Evolutionary conservation across 1,140 invertebrate species (phyloP).

Genomic region (Drosophila takahashii): DNA sequence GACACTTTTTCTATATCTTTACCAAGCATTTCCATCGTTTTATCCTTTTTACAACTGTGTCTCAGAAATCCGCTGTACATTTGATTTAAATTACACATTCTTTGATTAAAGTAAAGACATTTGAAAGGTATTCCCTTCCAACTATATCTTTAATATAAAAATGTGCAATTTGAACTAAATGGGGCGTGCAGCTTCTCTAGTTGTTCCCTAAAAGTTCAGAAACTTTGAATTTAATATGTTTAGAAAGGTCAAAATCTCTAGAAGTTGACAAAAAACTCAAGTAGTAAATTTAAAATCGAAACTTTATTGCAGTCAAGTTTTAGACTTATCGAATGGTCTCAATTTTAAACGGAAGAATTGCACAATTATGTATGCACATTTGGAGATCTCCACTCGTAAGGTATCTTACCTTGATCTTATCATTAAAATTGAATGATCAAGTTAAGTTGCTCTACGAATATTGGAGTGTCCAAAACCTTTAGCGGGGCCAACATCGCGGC

Average conservation of each 20-base stretch:
- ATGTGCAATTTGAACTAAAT: conserved; percentile 69
- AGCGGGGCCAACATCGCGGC: conserved; percentile 56
- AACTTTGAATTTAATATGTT: conserved; percentile 32
- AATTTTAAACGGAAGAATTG: conserved; percentile 56
- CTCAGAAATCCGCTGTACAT: conserved; percentile 6
- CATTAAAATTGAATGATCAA: conserved; percentile 15
- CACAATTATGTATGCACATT: conserved; percentile 10
- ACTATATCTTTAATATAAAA: conserved; percentile 49
- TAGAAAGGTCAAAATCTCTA: background rate
- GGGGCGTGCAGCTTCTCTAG: conserved; percentile 5
- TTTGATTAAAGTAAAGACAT: conserved; percentile 36
- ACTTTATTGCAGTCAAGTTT: conserved; percentile 19
- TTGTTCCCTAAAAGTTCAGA: conserved; percentile 3
- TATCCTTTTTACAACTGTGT: background rate
- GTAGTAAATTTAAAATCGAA: background rate
- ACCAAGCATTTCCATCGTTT: background rate
- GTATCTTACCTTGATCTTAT: conserved; percentile 43
- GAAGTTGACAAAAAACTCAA: conserved; percentile 29
- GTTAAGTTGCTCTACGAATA: conserved; percentile 44
- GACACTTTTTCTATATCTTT: background rate
- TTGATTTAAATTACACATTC: conserved; percentile 72
- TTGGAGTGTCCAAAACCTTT: background rate
- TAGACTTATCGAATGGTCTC: background rate
- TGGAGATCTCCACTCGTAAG: conserved; percentile 12
- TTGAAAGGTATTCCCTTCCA: background rate